These are phyloP conservation scores for Odobenus rosmarus DNA, from an alignment of 2,113 vertebrate species.

Conservation along the genomic window DNA sequence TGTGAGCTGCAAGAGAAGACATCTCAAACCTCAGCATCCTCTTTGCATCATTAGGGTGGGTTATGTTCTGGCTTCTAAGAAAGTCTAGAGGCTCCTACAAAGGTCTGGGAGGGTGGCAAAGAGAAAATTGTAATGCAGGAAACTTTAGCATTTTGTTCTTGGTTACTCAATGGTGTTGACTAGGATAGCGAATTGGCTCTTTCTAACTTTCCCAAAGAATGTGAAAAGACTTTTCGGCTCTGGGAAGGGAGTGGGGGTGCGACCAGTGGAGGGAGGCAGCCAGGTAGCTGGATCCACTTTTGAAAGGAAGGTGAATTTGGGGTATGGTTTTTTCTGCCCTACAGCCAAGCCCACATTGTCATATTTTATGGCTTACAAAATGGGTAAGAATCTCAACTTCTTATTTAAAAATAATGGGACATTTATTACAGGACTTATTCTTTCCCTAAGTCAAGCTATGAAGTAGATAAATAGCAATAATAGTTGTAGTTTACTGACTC, in stretches of 20 bases:
- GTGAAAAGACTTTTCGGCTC: neutral
- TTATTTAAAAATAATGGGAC: neutral
- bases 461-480: neutral
- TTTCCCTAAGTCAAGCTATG: neutral
- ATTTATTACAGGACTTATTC: neutral
- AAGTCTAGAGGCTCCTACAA: neutral
- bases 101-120: neutral
- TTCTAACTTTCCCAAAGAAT: neutral
- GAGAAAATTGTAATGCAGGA: neutral
- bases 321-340: neutral
- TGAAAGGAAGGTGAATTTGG: neutral
- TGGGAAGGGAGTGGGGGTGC: neutral
- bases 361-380: neutral
- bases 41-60: constrained; percentile 43
- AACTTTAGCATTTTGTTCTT: neutral
- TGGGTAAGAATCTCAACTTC: neutral
- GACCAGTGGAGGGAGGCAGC: neutral
- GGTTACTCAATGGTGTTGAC: neutral
- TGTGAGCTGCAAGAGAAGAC: constrained; percentile 25
- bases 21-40: constrained; percentile 71
- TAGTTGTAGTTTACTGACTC: neutral
- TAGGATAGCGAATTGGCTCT: neutral
- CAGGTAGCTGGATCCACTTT: neutral
- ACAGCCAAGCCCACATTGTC: neutral
- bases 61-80: constrained; percentile 61